Evolutionary conservation across 2,113 vertebrate genomes (phyloP), one percentile per base, ranked within the genome.

Genomic region (Struthidea cinerea): DNA sequence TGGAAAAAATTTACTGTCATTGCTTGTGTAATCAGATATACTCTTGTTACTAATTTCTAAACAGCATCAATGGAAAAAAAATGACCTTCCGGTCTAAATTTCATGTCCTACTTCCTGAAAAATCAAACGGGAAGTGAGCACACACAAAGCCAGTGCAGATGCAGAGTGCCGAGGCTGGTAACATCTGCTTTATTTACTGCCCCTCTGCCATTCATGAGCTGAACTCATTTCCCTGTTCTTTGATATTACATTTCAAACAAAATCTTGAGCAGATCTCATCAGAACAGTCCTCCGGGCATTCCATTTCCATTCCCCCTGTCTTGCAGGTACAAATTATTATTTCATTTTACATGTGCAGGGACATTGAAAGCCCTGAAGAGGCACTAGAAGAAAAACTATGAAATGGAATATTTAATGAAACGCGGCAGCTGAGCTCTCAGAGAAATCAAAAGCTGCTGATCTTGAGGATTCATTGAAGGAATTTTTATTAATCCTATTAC

Each of bases 361-460:
- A 96, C 85, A 73, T 0, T 37, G 84, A 93, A 90, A 94, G 61
- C 92, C 91, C 95, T 39, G 46, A 93, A 79, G 85, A 94, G 89
- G 75, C 80, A 89, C 80, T 86, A 68, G 83, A 81, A 93, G 56
- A 64, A 64, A 60, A 88, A 90, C 75, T 95, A 93, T 93, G 73
- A 97, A 95, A 95, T 92, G 71, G 92, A 96, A 94, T 95, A 94
- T 92, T 97, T 96, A 96, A 96, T 96, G 95, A 97, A 96, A 96
- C 75, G 60, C 47, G 8, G 95, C 95, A 96, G 91, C 94, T 89
- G 91, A 97, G 93, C 96, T 93, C 94, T 89, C 70, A 3, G 74
- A 91, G 81, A 96, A 96, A 97, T 89, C 89, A 92, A 92, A 96
- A 95, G 93, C 83, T 91, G 89, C 90, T 91, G 90, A 89, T 96